Percentiles rank a stretch among this genome's conserved stretches.
Evolutionary conservation across 2,113 vertebrate genomes (phyloP).

Genomic region (Ailuropoda melanoleuca): DNA sequence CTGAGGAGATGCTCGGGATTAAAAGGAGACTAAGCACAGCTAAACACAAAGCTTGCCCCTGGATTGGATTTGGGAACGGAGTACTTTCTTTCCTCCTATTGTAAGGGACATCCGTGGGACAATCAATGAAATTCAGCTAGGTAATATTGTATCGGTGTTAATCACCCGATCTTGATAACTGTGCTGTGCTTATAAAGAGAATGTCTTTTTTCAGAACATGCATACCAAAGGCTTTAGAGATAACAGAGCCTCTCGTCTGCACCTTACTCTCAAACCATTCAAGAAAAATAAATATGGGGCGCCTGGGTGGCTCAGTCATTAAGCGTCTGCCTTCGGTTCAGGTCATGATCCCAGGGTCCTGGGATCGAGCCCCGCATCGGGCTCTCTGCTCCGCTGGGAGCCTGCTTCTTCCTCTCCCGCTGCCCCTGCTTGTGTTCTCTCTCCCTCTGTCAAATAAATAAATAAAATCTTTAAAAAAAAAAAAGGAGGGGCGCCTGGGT

Average conservation of each 20-base stretch:
- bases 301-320: no score
- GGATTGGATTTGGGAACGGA: neutral
- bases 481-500: no score
- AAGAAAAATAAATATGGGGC: neutral
- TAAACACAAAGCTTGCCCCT: neutral
- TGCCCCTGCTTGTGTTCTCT: no score
- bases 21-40: neutral
- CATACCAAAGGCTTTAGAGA: neutral
- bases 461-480: no score
- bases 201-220: neutral
- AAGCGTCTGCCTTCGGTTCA: no score
- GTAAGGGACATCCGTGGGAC: neutral
- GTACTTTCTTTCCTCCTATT: neutral
- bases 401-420: no score
- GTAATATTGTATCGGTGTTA: neutral
- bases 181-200: neutral
- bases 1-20: neutral
- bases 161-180: neutral
- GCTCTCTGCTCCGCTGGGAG: no score
- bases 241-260: neutral
- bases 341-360: no score
- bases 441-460: no score
- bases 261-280: neutral
- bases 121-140: neutral
- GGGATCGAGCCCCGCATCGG: no score